Conservation (phyloP, 2,113 vertebrate genomes). For the Syrrhaptes paradoxus region DNA sequence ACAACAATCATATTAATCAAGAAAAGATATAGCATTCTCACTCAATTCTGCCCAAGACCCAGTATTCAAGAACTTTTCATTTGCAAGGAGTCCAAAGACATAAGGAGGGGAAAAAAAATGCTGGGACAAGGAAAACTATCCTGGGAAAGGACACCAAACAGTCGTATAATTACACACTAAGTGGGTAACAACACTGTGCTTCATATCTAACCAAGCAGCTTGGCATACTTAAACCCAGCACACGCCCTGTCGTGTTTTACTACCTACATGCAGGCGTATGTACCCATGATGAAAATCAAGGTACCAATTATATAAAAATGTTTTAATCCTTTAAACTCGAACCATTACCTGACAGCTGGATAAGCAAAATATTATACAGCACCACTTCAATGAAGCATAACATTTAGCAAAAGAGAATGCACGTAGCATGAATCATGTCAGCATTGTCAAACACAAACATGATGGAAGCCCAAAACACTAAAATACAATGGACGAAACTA, state of each 20-base stretch:
- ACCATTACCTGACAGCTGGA: not conserved
- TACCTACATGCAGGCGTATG: not conserved
- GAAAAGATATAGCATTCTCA: not conserved
- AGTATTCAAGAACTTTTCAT: not conserved
- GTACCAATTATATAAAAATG: not conserved
- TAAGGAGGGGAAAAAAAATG: not conserved
- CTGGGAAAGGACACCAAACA: not conserved
- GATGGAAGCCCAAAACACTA: not conserved
- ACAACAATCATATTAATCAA: not conserved
- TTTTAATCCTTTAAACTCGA: not conserved
- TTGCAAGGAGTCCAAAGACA: not conserved
- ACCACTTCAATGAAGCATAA: not conserved
- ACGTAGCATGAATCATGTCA: not conserved
- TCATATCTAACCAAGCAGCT: not conserved
- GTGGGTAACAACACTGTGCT: not conserved
- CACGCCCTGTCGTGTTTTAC: not conserved
- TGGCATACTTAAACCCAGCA: not conserved
- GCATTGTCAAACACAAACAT: not conserved
- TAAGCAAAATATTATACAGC: not conserved
- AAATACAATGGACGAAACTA: not conserved
- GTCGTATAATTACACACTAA: not conserved
- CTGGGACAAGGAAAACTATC: not conserved
- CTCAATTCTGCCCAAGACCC: not conserved
- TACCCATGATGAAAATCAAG: constrained; percentile 10
- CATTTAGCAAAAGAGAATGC: not conserved